phyloP scores from a whole-genome alignment of 2,113 vertebrate genomes.

The Xenus cinereus region DNA sequence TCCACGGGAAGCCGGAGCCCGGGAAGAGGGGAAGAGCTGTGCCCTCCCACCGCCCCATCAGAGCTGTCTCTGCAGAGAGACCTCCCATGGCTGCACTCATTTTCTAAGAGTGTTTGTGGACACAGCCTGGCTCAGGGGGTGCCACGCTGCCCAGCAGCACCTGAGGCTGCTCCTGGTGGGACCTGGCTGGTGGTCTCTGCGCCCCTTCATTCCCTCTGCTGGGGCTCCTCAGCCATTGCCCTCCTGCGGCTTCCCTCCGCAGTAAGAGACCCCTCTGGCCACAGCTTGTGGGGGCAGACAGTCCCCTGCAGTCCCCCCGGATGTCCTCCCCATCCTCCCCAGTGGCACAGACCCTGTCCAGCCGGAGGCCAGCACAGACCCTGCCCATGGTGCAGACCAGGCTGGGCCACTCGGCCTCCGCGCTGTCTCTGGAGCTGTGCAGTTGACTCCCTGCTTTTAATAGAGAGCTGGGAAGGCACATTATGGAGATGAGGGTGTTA shows the following conservation, averaged over 20 bases:
- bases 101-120: background rate
- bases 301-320: background rate
- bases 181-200: accelerated
- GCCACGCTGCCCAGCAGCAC: background rate
- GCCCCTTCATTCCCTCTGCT: accelerated
- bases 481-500: slow-evolving; percentile 80
- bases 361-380: background rate
- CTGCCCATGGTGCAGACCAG: background rate
- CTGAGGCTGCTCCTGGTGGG: background rate
- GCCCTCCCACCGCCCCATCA: accelerated
- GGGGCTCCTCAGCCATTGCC: background rate
- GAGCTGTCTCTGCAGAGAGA: background rate
- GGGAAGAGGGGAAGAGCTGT: background rate
- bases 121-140: background rate
- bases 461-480: slow-evolving; percentile 71
- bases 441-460: slow-evolving; percentile 61
- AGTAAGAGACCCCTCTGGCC: background rate
- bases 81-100: background rate
- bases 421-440: slow-evolving; percentile 45
- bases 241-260: background rate
- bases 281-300: background rate
- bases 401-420: background rate
- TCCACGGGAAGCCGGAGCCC: background rate
- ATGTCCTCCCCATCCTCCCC: accelerated
- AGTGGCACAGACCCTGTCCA: background rate